These are phyloP conservation scores for Takifugu bimaculatus DNA, from an alignment of 2,113 vertebrate genomes.

Conservation along the genomic window DNA sequence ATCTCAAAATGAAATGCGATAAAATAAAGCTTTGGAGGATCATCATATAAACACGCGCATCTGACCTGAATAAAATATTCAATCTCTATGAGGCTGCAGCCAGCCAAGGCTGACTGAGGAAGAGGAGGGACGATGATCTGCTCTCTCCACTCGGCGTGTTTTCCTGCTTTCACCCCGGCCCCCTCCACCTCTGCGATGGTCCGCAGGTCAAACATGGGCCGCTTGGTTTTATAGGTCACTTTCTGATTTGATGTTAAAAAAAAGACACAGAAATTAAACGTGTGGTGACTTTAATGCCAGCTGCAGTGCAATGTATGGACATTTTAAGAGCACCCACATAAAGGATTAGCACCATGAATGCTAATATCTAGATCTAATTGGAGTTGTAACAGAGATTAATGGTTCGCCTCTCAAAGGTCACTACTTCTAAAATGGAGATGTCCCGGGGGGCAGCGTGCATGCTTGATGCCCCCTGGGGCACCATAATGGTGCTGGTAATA, in stretches of 20 bases:
- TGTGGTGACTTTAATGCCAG: not conserved
- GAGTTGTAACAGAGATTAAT: conserved; percentile 14
- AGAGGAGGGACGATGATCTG: conserved; percentile 93
- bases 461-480: too few relatives aligned
- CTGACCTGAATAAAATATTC: conserved; percentile 93
- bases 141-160: conserved; percentile 89
- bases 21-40: not conserved
- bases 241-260: conserved; percentile 72
- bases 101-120: conserved; percentile 86
- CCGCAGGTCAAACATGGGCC: conserved; percentile 85
- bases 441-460: not conserved
- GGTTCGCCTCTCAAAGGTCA: conserved; percentile 6
- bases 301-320: not conserved
- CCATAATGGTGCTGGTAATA: not conserved
- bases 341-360: conserved; percentile 3
- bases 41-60: not conserved
- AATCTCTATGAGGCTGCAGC: conserved; percentile 92
- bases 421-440: not conserved
- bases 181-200: conserved; percentile 94
- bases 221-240: conserved; percentile 90
- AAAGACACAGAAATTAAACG: not conserved
- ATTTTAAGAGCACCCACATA: not conserved
- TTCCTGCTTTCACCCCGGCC: conserved; percentile 87
- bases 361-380: not conserved
- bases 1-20: too few relatives aligned